Conservation (phyloP, 2,113 vertebrate species). For the Numenius arquata region DNA sequence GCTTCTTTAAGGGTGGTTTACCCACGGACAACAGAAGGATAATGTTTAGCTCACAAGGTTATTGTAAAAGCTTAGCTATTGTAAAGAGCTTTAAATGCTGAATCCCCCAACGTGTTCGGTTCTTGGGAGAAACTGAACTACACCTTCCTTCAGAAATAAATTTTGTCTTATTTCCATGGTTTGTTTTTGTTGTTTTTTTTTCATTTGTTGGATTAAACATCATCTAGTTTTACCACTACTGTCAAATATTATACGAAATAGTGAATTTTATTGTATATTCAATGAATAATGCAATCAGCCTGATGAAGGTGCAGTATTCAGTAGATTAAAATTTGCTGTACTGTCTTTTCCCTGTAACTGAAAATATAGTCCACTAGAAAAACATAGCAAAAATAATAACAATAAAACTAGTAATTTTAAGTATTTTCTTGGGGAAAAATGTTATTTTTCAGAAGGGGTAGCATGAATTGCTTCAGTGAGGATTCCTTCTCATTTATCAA, state of each 20-base stretch:
- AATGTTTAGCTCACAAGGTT: background rate
- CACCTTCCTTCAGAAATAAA: background rate
- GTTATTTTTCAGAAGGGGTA: background rate
- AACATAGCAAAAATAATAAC: background rate
- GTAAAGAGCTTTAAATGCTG: background rate
- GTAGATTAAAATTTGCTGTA: background rate
- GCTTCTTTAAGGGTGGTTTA: background rate
- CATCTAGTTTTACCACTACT: background rate
- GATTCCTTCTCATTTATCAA: background rate
- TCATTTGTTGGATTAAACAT: background rate
- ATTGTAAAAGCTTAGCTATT: background rate
- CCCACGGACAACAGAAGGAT: background rate
- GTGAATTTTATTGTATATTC: background rate
- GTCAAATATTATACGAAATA: background rate
- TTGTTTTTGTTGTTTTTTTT: background rate
- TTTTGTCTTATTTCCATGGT: background rate
- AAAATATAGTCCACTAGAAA: background rate
- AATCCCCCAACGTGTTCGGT: background rate
- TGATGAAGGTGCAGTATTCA: background rate
- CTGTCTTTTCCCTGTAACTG: background rate
- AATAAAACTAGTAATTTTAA: background rate
- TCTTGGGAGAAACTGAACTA: background rate
- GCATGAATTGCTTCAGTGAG: background rate
- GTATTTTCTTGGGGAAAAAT: no score
- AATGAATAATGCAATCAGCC: background rate